phyloP scores from a whole-genome alignment of 2,113 vertebrate genomes.

The Orthochromis indermauri region DNA sequence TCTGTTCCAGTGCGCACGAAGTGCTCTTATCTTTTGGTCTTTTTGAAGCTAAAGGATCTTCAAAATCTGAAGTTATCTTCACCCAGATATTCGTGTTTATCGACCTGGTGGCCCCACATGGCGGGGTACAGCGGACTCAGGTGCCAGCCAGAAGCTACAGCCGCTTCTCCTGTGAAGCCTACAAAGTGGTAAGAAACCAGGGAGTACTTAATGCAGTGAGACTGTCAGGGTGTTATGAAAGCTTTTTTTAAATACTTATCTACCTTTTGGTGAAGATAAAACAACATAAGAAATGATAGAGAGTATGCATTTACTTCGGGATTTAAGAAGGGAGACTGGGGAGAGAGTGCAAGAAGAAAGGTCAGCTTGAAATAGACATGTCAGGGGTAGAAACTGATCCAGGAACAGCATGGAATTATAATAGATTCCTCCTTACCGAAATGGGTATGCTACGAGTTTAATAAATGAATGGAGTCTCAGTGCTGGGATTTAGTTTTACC shows the following conservation, averaged over 20 bases:
- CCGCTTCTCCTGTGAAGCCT: conserved; percentile 78
- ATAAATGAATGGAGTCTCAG: not conserved
- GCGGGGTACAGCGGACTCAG: conserved; percentile 60
- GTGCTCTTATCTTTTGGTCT: conserved; percentile 25
- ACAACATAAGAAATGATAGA: not conserved
- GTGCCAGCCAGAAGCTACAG: conserved; percentile 77
- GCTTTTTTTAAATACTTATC: not conserved
- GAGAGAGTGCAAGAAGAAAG: conserved; percentile 3
- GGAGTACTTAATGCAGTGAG: not conserved
- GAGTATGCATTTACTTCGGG: not conserved
- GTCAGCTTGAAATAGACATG: conserved; percentile 48
- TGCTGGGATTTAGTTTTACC: not conserved
- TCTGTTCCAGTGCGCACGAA: conserved; percentile 28
- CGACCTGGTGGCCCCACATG: conserved; percentile 51
- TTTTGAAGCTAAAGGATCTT: not conserved
- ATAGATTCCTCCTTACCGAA: not conserved
- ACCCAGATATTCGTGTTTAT: not conserved
- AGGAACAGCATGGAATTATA: conserved; percentile 18
- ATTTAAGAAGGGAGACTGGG: not conserved
- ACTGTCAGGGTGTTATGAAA: not conserved
- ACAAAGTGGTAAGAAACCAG: conserved; percentile 79
- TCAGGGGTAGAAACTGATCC: conserved; percentile 7
- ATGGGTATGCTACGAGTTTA: not conserved
- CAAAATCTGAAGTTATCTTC: not conserved
- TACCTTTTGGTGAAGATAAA: not conserved